A percentile compares a stretch with the other conserved stretches of the same genome.
Evolutionary conservation across 2,113 vertebrate genomes (phyloP).

Genomic region (Pyrgilauda ruficollis): DNA sequence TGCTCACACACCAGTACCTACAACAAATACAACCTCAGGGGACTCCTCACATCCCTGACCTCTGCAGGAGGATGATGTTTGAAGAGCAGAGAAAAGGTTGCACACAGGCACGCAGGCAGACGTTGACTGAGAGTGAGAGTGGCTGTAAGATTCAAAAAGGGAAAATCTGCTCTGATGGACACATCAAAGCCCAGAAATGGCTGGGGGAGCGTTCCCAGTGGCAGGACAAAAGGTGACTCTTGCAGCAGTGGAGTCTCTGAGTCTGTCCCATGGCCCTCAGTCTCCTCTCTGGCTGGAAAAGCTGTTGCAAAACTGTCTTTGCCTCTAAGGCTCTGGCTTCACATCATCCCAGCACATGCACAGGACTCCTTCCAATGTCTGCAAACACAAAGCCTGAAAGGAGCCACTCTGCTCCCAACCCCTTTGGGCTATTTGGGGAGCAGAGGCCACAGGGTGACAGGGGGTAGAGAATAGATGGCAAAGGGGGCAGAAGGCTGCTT

Average conservation of each 20-base stretch:
- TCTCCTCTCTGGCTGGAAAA: neutral
- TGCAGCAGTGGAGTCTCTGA: neutral
- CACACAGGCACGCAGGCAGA: rapidly evolving
- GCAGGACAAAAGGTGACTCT: constrained; percentile 35
- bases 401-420: neutral
- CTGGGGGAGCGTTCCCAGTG: neutral
- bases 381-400: neutral
- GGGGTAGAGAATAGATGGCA: neutral
- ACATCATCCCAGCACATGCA: neutral
- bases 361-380: neutral
- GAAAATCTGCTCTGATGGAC: constrained; percentile 2
- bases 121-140: neutral
- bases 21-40: neutral
- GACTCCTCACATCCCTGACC: neutral
- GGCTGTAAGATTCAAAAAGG: neutral
- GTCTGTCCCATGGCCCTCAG: neutral
- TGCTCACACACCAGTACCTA: neutral
- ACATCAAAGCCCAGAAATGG: neutral
- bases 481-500: neutral
- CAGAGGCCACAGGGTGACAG: neutral
- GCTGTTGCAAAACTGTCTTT: neutral
- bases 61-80: neutral
- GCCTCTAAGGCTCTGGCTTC: neutral
- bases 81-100: neutral
- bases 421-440: neutral